phyloP scores from a whole-genome alignment of 2,113 vertebrate genomes.

The Psittacus erithacus region DNA sequence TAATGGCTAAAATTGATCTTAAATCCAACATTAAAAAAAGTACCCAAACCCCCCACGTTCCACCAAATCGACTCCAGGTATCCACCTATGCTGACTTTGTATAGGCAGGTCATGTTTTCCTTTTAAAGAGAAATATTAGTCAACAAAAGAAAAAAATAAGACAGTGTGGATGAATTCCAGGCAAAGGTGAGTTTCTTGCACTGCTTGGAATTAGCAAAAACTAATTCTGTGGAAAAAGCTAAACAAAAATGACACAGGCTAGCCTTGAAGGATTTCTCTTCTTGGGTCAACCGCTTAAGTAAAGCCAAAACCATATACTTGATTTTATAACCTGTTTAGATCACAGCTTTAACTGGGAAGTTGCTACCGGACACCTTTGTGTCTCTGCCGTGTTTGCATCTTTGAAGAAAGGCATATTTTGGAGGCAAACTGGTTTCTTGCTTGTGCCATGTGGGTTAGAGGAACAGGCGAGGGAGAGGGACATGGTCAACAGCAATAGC shows the following conservation, averaged over 20 bases:
- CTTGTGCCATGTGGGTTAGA: neutral
- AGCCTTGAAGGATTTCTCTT: neutral
- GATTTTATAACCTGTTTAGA: neutral
- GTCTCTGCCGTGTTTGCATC: neutral
- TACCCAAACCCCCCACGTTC: neutral
- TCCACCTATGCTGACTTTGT: neutral
- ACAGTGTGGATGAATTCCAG: neutral
- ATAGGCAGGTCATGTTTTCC: neutral
- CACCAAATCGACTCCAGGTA: conserved; percentile 2
- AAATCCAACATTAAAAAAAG: conserved; percentile 44
- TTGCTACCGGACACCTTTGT: neutral
- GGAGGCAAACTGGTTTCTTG: neutral
- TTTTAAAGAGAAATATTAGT: neutral
- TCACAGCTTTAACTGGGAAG: neutral
- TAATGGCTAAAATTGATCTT: conserved; percentile 58
- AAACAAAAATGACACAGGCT: neutral
- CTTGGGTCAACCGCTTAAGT: rapidly evolving
- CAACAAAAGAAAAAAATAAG: neutral
- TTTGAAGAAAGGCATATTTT: neutral
- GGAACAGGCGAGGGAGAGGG: neutral
- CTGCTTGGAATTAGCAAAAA: neutral
- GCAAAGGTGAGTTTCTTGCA: neutral
- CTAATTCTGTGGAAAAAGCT: neutral
- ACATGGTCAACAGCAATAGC: neutral
- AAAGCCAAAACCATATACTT: neutral